Evolutionary conservation across 2,888 invertebrate genomes (phyloP).

Genomic region (Laspeyria flexula): DNA sequence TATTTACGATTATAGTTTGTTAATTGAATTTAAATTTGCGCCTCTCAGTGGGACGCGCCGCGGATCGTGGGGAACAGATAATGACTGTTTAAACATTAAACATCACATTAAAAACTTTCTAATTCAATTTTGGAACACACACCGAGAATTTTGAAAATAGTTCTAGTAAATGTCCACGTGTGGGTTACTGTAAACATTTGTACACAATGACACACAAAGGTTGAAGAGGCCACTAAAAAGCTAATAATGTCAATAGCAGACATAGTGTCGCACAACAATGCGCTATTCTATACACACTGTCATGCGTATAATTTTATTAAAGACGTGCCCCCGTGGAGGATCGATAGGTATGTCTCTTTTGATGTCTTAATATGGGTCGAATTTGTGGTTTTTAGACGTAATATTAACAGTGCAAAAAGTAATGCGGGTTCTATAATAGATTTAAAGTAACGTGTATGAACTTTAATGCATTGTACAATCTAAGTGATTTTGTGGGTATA

Average conservation of each 20-base stretch:
- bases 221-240: constrained; percentile 66
- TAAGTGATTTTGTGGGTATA: no score
- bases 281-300: constrained; percentile 61
- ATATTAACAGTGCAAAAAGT: constrained; percentile 19
- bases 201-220: constrained; percentile 50
- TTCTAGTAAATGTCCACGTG: constrained; percentile 48
- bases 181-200: constrained; percentile 51
- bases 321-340: constrained; percentile 71
- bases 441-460: not conserved
- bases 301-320: constrained; percentile 80
- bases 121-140: constrained; percentile 54
- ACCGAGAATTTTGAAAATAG: constrained; percentile 31
- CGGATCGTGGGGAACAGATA: constrained; percentile 67
- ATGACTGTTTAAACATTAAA: constrained; percentile 48
- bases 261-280: constrained; percentile 75
- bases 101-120: constrained; percentile 60
- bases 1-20: constrained; percentile 58
- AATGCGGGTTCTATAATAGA: constrained; percentile 5
- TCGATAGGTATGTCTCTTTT: constrained; percentile 65
- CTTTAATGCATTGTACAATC: no score
- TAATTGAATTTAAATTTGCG: constrained; percentile 75
- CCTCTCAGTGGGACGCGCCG: constrained; percentile 65
- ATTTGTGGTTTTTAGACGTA: constrained; percentile 37
- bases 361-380: constrained; percentile 44
- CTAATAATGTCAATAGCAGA: constrained; percentile 77